These are phyloP conservation scores for Grallaria varia DNA, from an alignment of 2,113 vertebrate genomes.

Conservation along the genomic window DNA sequence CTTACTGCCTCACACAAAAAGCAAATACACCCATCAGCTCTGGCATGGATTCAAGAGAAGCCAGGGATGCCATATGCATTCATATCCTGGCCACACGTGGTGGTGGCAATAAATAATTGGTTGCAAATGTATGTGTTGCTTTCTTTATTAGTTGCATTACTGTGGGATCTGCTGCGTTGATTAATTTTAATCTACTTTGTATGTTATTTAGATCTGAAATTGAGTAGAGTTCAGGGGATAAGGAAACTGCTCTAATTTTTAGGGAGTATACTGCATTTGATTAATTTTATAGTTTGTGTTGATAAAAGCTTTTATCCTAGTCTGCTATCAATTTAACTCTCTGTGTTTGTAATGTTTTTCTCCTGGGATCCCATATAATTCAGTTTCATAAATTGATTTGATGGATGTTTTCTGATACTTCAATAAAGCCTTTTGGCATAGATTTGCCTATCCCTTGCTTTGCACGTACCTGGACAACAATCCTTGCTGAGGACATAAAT, in stretches of 20 bases:
- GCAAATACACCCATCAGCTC: not conserved
- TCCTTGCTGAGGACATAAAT: not conserved
- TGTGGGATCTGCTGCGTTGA: slow-evolving; percentile 15
- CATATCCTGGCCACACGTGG: slow-evolving; percentile 27
- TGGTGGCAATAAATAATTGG: slow-evolving; percentile 29
- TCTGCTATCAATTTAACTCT: slow-evolving; percentile 43
- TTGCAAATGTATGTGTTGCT: slow-evolving; percentile 24
- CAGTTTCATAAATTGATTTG: not conserved
- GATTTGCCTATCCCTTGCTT: not conserved
- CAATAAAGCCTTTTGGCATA: slow-evolving; percentile 15
- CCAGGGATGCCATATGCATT: not conserved
- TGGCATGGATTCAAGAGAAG: not conserved
- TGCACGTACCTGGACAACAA: slow-evolving; percentile 33
- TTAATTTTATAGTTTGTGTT: slow-evolving; percentile 21
- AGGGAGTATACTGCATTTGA: not conserved
- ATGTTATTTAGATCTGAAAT: slow-evolving; percentile 34
- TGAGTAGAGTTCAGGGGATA: not conserved
- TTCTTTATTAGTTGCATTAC: slow-evolving; percentile 41
- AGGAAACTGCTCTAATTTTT: slow-evolving; percentile 34
- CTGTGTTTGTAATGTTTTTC: slow-evolving; percentile 27
- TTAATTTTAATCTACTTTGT: slow-evolving; percentile 41
- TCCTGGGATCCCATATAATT: slow-evolving; percentile 26
- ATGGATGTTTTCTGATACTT: slow-evolving; percentile 24
- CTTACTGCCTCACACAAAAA: not conserved
- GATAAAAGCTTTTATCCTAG: slow-evolving; percentile 57